Conservation (phyloP, 2,797 vertebrate species). For the Cephalopachus bancanus region DNA sequence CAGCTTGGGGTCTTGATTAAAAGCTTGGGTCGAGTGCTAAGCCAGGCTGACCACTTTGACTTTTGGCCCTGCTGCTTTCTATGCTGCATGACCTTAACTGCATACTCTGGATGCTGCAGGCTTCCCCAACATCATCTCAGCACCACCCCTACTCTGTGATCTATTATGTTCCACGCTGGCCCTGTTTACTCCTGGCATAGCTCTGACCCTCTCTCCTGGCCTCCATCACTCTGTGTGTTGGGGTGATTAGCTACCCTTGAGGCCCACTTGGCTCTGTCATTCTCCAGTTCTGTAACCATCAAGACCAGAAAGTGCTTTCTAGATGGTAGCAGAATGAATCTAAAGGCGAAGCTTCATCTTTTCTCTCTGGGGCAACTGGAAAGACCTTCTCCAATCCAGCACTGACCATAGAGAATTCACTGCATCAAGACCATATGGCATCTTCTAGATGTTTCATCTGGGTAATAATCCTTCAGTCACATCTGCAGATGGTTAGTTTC, state of each 20-base stretch:
- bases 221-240: background rate
- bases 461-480: background rate
- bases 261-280: background rate
- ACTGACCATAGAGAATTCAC: background rate
- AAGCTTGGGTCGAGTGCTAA: constrained; percentile 27
- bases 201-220: background rate
- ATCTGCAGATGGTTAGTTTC: background rate
- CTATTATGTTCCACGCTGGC: background rate
- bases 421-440: background rate
- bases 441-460: background rate
- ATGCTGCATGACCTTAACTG: background rate
- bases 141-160: background rate
- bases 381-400: background rate
- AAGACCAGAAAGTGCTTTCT: constrained; percentile 22
- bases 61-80: background rate
- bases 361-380: constrained; percentile 10
- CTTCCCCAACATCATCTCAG: background rate
- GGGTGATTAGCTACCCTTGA: background rate
- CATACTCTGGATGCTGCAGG: background rate
- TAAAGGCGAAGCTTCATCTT: constrained; percentile 32
- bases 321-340: background rate
- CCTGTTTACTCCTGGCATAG: background rate
- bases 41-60: background rate
- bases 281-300: background rate
- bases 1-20: background rate